Evolutionary conservation across 2,113 vertebrate species (phyloP).

Genomic region (Telmatochromis bifrenatus): DNA sequence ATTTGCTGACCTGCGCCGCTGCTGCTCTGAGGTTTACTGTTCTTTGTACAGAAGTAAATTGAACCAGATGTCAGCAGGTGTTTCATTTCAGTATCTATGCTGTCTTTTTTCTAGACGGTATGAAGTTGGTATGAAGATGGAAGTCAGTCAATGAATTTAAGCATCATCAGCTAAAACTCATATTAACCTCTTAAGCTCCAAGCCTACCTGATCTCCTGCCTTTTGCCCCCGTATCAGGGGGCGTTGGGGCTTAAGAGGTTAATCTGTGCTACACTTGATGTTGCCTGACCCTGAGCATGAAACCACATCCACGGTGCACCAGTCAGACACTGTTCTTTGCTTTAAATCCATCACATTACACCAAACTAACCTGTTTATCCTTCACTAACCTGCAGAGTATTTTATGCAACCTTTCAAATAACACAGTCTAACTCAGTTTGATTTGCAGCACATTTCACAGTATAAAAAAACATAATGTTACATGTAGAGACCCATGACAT

Average conservation of each 20-base stretch:
- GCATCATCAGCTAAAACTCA: neutral
- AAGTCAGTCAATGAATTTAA: neutral
- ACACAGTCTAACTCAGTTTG: neutral
- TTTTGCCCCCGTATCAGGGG: too few relatives aligned
- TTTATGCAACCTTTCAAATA: neutral
- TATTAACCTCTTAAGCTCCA: neutral
- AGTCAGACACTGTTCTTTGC: neutral
- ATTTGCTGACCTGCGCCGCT: neutral
- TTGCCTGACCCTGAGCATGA: neutral
- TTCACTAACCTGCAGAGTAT: neutral
- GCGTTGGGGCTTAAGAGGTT: too few relatives aligned
- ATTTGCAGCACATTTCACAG: neutral
- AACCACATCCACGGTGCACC: neutral
- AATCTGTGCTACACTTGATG: neutral
- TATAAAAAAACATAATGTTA: neutral
- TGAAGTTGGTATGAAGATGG: neutral
- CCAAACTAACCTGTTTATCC: neutral
- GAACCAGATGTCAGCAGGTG: neutral
- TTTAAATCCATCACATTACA: neutral
- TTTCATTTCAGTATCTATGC: neutral
- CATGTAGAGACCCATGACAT: neutral
- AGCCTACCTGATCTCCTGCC: too few relatives aligned
- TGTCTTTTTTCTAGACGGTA: neutral
- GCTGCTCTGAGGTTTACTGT: neutral
- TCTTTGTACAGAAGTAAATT: neutral